These are phyloP conservation scores for Meteorus sp. DNA, from an alignment of 1,140 invertebrate species.

Conservation along the genomic window DNA sequence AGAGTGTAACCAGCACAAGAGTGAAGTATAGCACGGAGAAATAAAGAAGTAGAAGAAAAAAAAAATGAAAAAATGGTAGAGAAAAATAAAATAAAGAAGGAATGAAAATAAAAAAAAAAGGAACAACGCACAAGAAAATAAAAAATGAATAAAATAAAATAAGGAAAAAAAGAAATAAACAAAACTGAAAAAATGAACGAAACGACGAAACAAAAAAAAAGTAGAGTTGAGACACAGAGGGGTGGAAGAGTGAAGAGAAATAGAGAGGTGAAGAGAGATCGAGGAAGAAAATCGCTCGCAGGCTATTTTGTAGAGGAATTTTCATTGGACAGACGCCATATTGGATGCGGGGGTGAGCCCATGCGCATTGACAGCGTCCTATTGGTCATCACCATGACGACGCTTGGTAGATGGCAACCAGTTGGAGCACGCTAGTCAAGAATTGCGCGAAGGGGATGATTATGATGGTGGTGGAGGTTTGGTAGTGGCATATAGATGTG, in stretches of 20 bases:
- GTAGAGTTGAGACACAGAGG: slow-evolving; percentile 11
- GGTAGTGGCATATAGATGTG: no score
- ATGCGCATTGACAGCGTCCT: background rate
- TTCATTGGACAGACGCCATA: slow-evolving; percentile 55
- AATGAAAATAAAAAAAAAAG: slow-evolving; percentile 7
- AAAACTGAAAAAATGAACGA: slow-evolving; percentile 7
- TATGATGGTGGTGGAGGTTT: no score
- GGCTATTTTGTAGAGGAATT: slow-evolving; percentile 57
- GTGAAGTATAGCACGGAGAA: no score
- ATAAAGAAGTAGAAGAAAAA: slow-evolving; percentile 7
- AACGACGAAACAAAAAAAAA: slow-evolving; percentile 16
- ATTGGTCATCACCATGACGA: slow-evolving; percentile 52
- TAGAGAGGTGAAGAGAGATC: no score
- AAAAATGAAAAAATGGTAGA: background rate
- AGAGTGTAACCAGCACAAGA: no score
- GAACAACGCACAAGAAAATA: slow-evolving; percentile 23
- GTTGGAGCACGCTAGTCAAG: background rate
- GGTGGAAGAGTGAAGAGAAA: background rate
- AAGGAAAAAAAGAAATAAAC: slow-evolving; percentile 6
- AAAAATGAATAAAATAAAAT: slow-evolving; percentile 20
- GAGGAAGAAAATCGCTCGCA: slow-evolving; percentile 56
- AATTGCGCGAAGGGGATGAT: background rate
- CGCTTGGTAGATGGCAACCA: slow-evolving; percentile 31
- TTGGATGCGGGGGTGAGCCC: slow-evolving; percentile 37
- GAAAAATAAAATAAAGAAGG: background rate